Base-by-base conservation (phyloP, 2,888 invertebrate species). In the Macropis europaea region DNA sequence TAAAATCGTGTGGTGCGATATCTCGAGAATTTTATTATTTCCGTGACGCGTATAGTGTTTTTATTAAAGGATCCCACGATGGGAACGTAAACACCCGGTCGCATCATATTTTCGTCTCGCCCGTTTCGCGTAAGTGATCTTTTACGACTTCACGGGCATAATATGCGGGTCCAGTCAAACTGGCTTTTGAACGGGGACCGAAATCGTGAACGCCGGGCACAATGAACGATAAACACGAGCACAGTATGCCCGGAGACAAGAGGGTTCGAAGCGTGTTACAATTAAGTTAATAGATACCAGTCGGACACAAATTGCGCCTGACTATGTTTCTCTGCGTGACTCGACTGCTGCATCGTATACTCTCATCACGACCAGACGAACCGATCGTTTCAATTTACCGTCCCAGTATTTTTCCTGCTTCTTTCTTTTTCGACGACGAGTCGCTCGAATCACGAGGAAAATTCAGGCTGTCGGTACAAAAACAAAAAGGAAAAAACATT, bases 251-350 rank as follows among this genome's bases (percentile, higher is more conserved):
- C 19, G 61, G 70, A 62, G 74, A 72, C 69, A 72, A 68, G 76
- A 70, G 74, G 75, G 71, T 74, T 76, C 64, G 76, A 62, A 64
- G 53, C 72, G 74, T 81, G 79, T 76, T 77, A 78, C 87, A 86
- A 86, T 89, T 87, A 84, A 86, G 85, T 85, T 85, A 89, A 89
- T 89, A 86, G 87, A 86, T 86, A 83, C 79, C 87, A 88, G 88
- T 89, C 89, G 86, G 83, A 81, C 79, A 81, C 84, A 84, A 88
- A 88, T 87, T 86, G 85, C 43, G 32, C 24, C 54, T 15, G 43
- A 45, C 53, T 50, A 28, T 53, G 57, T 43, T 45, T 48, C 64
- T 64, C 61, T 47, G 69, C 72, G 63, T 72, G 40, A 47, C 42
- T 64, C 59, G 53, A 11, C 11, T 61, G 36, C 24, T 40, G 19